A percentile compares a stretch with the other conserved stretches of the same genome.
These are phyloP conservation scores for Dastarcus helophoroides DNA, from an alignment of 2,888 invertebrate genomes.

Conservation along the genomic window DNA sequence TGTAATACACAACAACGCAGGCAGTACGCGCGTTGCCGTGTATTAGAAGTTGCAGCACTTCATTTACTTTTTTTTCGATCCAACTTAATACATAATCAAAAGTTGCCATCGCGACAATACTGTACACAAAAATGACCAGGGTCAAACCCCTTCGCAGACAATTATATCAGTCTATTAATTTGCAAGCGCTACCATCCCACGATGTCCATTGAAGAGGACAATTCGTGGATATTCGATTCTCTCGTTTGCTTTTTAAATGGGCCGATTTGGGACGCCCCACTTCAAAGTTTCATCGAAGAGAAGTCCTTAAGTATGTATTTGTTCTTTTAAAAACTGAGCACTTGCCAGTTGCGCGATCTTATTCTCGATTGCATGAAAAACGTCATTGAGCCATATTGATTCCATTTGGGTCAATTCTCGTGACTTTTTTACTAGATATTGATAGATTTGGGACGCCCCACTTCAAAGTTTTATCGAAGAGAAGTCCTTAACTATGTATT, in stretches of 20 bases:
- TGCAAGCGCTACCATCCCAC: too few species aligned
- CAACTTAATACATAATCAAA: background rate
- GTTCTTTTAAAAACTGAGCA: too few species aligned
- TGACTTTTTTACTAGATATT: too few species aligned
- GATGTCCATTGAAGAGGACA: conserved; percentile 54
- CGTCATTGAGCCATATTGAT: too few species aligned
- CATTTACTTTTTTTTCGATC: too few species aligned
- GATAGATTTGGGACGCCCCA: conserved; percentile 87
- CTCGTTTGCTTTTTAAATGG: conserved; percentile 84
- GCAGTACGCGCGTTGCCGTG: too few species aligned
- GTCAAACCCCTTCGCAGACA: conserved; percentile 8
- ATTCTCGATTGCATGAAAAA: too few species aligned
- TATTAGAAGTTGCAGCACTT: too few species aligned
- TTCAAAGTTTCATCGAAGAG: conserved; percentile 85
- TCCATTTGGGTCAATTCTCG: too few species aligned
- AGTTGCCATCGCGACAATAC: conserved; percentile 11
- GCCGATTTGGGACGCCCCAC: conserved; percentile 84
- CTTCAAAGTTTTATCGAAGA: conserved; percentile 85
- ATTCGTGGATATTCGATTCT: conserved; percentile 86
- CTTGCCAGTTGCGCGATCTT: too few species aligned
- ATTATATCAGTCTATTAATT: too few species aligned
- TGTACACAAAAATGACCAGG: conserved; percentile 14
- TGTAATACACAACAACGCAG: too few species aligned
- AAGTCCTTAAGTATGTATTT: conserved; percentile 79
- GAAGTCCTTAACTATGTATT: conserved; percentile 76